Conservation (phyloP, 1,140 invertebrate genomes). For the Drosophila pectinifera region DNA sequence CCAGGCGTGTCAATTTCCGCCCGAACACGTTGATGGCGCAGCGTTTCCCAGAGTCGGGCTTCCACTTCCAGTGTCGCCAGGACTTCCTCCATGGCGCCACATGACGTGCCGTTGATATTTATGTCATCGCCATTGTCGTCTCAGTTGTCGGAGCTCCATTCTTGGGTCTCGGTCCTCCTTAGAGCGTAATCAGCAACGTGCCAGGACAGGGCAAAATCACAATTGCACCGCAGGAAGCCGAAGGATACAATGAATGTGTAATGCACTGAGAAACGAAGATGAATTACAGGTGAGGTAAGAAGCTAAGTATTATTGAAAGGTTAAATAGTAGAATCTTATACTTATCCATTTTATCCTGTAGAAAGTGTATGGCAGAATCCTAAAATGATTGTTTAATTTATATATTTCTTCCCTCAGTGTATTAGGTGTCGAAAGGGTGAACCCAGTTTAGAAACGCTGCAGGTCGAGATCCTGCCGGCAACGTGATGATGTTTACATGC, state of each 20-base stretch:
- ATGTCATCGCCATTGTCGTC: conserved; percentile 45
- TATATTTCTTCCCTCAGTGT: conserved; percentile 8
- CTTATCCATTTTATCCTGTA: too few relatives aligned
- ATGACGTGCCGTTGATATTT: conserved; percentile 68
- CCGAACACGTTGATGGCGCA: conserved; percentile 69
- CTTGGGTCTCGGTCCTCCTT: conserved; percentile 25
- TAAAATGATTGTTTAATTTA: background rate
- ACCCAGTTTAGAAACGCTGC: conserved; percentile 47
- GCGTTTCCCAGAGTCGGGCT: conserved; percentile 38
- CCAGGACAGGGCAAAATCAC: conserved; percentile 59
- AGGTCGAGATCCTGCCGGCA: conserved; percentile 58
- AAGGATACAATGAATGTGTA: conserved; percentile 70
- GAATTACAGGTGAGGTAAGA: background rate
- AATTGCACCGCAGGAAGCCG: conserved; percentile 70
- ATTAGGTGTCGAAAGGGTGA: conserved; percentile 22
- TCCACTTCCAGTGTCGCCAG: conserved; percentile 22
- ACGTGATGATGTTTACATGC: conserved; percentile 80
- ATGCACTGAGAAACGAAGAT: conserved; percentile 15
- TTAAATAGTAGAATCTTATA: too few relatives aligned
- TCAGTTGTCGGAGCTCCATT: conserved; percentile 18
- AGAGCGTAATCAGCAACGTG: conserved; percentile 74
- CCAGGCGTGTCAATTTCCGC: conserved; percentile 72
- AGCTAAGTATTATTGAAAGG: background rate
- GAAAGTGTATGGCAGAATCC: too few relatives aligned
- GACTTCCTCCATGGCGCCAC: conserved; percentile 56